phyloP scores from a whole-genome alignment of 1,140 invertebrate species.

The Drosophila rufa region DNA sequence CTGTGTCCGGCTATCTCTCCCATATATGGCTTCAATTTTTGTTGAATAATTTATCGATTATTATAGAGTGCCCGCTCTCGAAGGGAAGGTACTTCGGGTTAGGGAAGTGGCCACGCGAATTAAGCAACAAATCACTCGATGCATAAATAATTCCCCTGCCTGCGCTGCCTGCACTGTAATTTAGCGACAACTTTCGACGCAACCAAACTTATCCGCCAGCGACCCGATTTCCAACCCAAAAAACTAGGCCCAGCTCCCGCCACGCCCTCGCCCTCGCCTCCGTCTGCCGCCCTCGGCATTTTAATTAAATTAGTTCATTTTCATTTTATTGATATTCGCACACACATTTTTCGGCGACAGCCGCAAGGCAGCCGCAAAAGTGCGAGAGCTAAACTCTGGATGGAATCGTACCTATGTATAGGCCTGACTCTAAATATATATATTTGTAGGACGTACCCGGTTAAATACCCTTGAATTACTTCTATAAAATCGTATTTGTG shows the following conservation, averaged over 20 bases:
- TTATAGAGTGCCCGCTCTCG: neutral
- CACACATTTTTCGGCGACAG: constrained; percentile 23
- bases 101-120: constrained; percentile 12
- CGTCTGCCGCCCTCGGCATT: constrained; percentile 19
- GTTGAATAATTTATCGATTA: neutral
- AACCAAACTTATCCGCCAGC: constrained; percentile 7
- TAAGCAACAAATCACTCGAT: constrained; percentile 53
- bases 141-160: constrained; percentile 56
- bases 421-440: neutral
- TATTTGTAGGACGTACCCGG: neutral
- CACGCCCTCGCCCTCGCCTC: neutral
- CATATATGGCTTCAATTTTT: neutral
- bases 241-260: neutral
- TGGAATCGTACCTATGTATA: no score
- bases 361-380: constrained; percentile 21
- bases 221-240: constrained; percentile 26
- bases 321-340: constrained; percentile 65
- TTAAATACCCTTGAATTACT: neutral
- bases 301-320: constrained; percentile 80
- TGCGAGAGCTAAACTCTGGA: neutral
- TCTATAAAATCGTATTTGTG: no score
- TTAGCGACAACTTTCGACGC: constrained; percentile 2
- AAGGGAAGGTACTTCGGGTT: neutral
- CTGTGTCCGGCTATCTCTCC: no score
- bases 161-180: constrained; percentile 4